Evolutionary conservation across 1,140 invertebrate species (phyloP).

Genomic region (Brachionus sp.): DNA sequence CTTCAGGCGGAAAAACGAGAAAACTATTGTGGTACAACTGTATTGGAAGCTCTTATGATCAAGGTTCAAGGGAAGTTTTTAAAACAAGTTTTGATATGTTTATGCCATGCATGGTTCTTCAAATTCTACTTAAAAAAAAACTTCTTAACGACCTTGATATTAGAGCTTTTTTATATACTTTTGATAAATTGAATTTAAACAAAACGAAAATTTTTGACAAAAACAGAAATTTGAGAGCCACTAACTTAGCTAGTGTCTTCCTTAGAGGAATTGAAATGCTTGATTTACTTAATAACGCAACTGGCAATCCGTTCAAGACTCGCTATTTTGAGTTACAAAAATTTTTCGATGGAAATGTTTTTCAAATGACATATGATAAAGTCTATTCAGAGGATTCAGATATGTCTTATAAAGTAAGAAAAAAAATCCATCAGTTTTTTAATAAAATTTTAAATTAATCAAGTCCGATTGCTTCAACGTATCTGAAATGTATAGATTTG

Average conservation of each 20-base stretch:
- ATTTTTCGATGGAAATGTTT: slow-evolving; percentile 15
- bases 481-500: neutral
- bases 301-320: neutral
- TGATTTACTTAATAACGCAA: neutral
- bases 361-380: neutral
- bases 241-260: neutral
- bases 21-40: neutral
- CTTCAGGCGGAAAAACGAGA: neutral
- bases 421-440: no score
- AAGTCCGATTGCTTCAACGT: neutral
- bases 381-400: neutral
- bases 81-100: neutral
- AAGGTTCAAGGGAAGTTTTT: neutral
- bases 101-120: neutral
- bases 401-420: neutral
- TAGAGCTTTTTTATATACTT: neutral
- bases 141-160: neutral
- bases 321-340: neutral
- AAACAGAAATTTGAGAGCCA: neutral
- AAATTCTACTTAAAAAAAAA: neutral
- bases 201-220: neutral
- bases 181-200: neutral
- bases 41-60: neutral
- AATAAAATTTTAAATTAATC: neutral
- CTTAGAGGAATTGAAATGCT: neutral